phyloP scores from a whole-genome alignment of 2,797 vertebrate species.

The Rachycentron canadum region DNA sequence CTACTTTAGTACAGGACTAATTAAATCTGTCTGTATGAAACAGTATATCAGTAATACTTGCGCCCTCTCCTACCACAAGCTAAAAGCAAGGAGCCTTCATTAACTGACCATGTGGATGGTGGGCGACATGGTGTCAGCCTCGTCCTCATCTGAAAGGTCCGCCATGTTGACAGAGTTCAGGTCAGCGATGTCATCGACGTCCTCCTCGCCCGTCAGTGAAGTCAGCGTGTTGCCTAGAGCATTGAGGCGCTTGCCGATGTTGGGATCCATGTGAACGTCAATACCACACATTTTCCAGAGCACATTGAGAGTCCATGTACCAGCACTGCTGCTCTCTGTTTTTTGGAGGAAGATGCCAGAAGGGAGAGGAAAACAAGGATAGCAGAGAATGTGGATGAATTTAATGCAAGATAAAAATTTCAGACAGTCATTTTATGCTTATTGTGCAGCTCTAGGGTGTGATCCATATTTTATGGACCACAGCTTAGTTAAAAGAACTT shows the following conservation, averaged over 20 bases:
- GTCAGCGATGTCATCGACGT: conserved; percentile 94
- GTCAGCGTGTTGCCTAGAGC: conserved; percentile 98
- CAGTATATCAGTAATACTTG: not conserved
- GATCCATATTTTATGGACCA: conserved; percentile 56
- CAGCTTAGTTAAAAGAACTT: conserved; percentile 53
- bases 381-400: conserved; percentile 3
- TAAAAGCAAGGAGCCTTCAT: not conserved
- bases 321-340: conserved; percentile 96
- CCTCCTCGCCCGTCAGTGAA: conserved; percentile 96
- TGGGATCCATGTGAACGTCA: conserved; percentile 99
- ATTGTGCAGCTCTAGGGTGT: conserved; percentile 29
- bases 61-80: not conserved
- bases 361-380: not conserved
- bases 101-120: conserved; percentile 91
- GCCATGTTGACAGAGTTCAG: conserved; percentile 94
- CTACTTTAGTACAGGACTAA: not conserved
- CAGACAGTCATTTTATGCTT: conserved; percentile 19
- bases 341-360: not conserved
- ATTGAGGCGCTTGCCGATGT: conserved; percentile 97
- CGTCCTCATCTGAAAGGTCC: conserved; percentile 96
- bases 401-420: conserved; percentile 38
- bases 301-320: conserved; percentile 98
- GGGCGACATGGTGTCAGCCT: conserved; percentile 93
- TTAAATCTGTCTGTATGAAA: not conserved
- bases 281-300: conserved; percentile 99